Base-by-base conservation (phyloP, 1,140 invertebrate species). In the Lordiphosa mommai region DNA sequence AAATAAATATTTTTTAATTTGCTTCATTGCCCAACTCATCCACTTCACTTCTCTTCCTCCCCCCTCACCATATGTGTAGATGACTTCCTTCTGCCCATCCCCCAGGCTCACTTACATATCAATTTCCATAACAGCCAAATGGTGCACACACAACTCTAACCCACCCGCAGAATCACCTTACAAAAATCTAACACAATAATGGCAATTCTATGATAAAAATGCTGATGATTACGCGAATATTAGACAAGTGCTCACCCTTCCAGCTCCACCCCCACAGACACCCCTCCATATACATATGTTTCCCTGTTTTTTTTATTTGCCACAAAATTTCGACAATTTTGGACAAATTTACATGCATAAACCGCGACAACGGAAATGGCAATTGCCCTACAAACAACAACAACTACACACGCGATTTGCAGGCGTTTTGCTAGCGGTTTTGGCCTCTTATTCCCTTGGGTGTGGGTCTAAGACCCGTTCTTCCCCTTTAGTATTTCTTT, bases 291-390 rank as follows among this genome's bases (percentile, higher is more conserved):
- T 38, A 43, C 59, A 61, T 56, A 60, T 65, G 61, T 48, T 56
- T 20, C 3, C 38, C 9, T 40, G 14, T 40, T 40, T 38, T 33
- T 61, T 77, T 85, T 79, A 86, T 86, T 65, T 76, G 61, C 80
- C 80, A 69, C 80, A 86, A 80, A 86, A 86, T 69, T 74, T 86
- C 73, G 68, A 68, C 80, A 86, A 86, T 86, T 86, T 86, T 65
- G 61, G 64, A 86, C 80, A 85, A 86, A 86, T 86, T 86, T 86
- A 80, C 79, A 85, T 86, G 61, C 65, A 79, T 79, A 77, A 77
- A 58, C 69, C 59, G 79, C 72, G 48, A 60, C 56, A 57, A 63
- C 76, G 76, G 76, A 80, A 82, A 61, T 51, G 51, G 61, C 76
- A 80, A 76, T 80, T 80, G 79, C 68, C 66, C 76, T 58, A 70